Evolutionary conservation across 2,888 invertebrate genomes (phyloP), one percentile per base, ranked within the genome.

Genomic region (Tinea pellionella): DNA sequence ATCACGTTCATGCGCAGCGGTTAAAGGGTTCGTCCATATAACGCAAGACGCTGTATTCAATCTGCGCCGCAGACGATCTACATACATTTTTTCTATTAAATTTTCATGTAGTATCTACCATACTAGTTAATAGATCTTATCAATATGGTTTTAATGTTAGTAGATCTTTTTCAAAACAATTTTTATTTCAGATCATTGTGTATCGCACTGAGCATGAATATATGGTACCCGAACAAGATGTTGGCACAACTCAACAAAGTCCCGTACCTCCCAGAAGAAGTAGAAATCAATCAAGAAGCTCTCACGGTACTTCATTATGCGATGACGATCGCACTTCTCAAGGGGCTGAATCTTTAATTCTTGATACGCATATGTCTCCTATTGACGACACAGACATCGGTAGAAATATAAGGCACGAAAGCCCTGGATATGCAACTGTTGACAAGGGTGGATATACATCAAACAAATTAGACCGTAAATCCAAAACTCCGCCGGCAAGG

Each of bases 391-490:
- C 73, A 1, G 82, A 85, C 32, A 64, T 77, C 3, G 80, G 78
- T 16, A 80, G 80, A 63, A 73, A 76, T 47, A 78, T 81, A 51
- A 85, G 88, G 8, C 86, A 78, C 15, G 87, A 87, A 60, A 87
- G 85, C 63, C 89, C 88, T 18, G 94, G 94, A 6, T 95, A 95
- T 66, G 93, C 95, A 11, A 89, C 92, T 29, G 92, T 95, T 53
- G 93, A 94, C 61, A 94, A 94, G 77, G 88, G 89, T 0, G 80
- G 92, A 29, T 91, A 91, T 18, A 87, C 90, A 51, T 91, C 93
- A 0, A 88, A 89, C 30, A 89, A 91, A 68, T 85, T 88, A 18
- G 80, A 86, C 60, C 86, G 89, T 11, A 85, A 85, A 64, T 89
- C 89, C 60, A 88, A 89, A 61, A 86, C 86, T n/a, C 56, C 86